phyloP scores from a whole-genome alignment of 1,140 invertebrate species.

The Brachionus rubens region DNA sequence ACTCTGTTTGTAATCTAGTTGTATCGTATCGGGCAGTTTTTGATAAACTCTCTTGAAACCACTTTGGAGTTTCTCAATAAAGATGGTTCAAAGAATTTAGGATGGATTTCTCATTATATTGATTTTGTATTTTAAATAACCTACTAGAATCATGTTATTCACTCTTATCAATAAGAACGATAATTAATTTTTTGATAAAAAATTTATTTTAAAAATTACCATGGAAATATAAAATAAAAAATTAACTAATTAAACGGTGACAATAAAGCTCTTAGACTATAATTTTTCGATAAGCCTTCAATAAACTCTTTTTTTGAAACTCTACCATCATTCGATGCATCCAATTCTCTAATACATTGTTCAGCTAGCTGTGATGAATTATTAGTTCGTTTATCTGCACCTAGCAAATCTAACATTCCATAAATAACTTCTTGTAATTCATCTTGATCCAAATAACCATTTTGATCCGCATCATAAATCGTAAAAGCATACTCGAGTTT shows the following conservation, averaged over 20 bases:
- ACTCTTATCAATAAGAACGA: no score
- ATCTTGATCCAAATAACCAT: slow-evolving; percentile 5
- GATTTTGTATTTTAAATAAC: no score
- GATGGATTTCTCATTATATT: no score
- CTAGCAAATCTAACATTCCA: slow-evolving; percentile 38
- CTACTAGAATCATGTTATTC: no score
- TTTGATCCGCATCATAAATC: slow-evolving; percentile 19
- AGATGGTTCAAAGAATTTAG: no score
- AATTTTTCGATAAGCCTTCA: slow-evolving; percentile 24
- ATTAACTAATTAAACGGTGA: slow-evolving; percentile 42
- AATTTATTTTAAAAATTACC: no score
- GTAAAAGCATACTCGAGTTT: slow-evolving; percentile 37
- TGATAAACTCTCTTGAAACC: no score
- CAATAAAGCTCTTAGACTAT: slow-evolving; percentile 12
- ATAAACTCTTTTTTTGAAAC: slow-evolving; percentile 45
- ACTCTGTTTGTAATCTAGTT: no score
- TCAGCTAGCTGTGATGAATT: background rate
- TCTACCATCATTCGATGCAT: slow-evolving; percentile 6
- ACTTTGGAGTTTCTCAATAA: no score
- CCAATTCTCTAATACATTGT: slow-evolving; percentile 30
- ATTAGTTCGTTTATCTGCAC: slow-evolving; percentile 14
- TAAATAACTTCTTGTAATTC: slow-evolving; percentile 20
- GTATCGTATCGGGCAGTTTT: no score
- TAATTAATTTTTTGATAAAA: no score
- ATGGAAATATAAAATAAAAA: no score